A percentile compares a stretch with the other conserved stretches of the same genome.
phyloP scores from a whole-genome alignment of 2,113 vertebrate genomes.

The Chamaea fasciata region DNA sequence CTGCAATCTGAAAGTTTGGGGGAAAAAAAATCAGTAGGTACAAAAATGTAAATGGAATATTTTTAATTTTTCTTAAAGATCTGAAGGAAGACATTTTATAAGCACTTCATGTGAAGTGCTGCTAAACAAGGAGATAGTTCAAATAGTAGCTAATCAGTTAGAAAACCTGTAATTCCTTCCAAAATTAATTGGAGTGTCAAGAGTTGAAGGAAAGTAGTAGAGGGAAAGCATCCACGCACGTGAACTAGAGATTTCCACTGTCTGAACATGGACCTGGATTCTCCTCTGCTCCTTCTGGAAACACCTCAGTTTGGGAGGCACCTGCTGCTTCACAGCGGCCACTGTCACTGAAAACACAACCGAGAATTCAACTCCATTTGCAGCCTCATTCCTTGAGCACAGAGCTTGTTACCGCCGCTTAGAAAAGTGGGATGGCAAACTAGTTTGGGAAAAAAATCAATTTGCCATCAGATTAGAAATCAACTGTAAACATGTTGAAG shows the following conservation, averaged over 20 bases:
- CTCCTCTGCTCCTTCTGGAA: neutral
- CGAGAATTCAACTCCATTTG: neutral
- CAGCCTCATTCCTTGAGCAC: neutral
- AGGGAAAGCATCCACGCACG: neutral
- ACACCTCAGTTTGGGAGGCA: neutral
- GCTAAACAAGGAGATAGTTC: neutral
- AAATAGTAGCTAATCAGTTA: neutral
- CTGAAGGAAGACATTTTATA: neutral
- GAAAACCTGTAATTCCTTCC: neutral
- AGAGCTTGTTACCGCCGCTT: neutral
- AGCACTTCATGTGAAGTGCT: neutral
- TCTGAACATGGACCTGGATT: neutral
- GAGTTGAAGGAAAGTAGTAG: neutral
- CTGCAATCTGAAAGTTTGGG: neutral
- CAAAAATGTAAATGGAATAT: neutral
- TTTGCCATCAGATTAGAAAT: slow-evolving; percentile 58
- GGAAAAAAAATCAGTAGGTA: neutral
- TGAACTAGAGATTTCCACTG: neutral
- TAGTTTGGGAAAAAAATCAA: slow-evolving; percentile 39
- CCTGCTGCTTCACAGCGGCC: neutral
- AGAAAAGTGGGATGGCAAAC: neutral
- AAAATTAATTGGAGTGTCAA: neutral
- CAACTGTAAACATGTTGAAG: slow-evolving; percentile 51
- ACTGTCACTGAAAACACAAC: neutral
- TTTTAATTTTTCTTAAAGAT: neutral